Conservation (phyloP, 2,888 invertebrate species). For the Rhimphoctona megacephalus region DNA sequence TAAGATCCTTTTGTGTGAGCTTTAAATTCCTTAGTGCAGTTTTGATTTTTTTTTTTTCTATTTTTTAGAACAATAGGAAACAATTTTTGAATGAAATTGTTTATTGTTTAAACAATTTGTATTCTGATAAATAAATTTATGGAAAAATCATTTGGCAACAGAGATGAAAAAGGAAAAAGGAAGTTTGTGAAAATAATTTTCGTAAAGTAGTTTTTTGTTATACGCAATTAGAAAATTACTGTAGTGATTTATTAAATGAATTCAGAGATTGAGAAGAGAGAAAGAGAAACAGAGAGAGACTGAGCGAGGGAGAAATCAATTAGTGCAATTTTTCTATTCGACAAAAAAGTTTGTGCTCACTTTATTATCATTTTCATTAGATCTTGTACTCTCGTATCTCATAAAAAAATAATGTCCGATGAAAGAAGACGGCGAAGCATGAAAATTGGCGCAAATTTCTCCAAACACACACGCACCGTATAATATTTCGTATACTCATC, state of each 20-base stretch:
- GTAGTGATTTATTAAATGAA: neutral
- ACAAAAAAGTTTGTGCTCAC: conserved; percentile 48
- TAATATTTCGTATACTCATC: conserved; percentile 11
- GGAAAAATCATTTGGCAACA: no score
- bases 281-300: neutral
- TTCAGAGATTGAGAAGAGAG: neutral
- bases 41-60: neutral
- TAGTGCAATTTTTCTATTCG: conserved; percentile 35
- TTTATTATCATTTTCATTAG: conserved; percentile 70
- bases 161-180: no score
- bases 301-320: conserved; percentile 17
- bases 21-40: neutral
- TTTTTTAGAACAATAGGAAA: neutral
- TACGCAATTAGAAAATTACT: neutral
- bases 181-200: no score
- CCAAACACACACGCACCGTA: conserved; percentile 48
- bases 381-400: conserved; percentile 54
- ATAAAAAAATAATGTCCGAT: conserved; percentile 69
- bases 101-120: no score
- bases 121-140: no score
- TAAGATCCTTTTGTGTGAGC: neutral
- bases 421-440: conserved; percentile 71
- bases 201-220: no score
- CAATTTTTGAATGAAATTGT: no score
- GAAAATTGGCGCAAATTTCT: conserved; percentile 74